phyloP scores from a whole-genome alignment of 2,113 vertebrate genomes.

The Chloropsis cyanopogon region DNA sequence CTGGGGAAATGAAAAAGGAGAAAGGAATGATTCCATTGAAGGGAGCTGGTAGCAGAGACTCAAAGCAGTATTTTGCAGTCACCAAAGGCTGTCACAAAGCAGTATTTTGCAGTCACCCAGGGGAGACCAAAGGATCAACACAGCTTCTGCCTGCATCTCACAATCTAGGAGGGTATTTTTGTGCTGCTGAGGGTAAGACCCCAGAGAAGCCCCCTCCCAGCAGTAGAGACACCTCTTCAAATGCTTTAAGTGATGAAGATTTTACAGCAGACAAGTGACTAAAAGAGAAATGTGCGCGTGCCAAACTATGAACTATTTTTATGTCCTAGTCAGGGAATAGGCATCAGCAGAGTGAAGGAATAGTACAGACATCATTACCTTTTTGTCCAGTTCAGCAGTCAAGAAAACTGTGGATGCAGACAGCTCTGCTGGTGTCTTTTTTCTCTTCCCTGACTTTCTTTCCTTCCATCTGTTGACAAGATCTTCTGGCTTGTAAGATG shows the following conservation, averaged over 20 bases:
- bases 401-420: conserved; percentile 79
- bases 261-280: background rate
- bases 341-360: background rate
- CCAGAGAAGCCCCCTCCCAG: background rate
- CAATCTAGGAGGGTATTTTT: background rate
- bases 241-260: background rate
- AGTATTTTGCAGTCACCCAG: background rate
- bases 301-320: background rate
- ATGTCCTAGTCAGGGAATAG: background rate
- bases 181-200: background rate
- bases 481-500: conserved; percentile 83
- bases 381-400: conserved; percentile 78
- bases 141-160: background rate
- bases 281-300: background rate
- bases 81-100: background rate
- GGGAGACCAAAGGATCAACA: background rate
- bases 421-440: background rate
- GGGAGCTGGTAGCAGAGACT: background rate
- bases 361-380: conserved; percentile 67
- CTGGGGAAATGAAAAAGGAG: conserved; percentile 61
- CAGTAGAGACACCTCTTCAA: background rate
- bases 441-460: conserved; percentile 37
- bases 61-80: background rate
- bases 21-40: background rate
- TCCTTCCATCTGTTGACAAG: conserved; percentile 78